Conservation (phyloP, 2,113 vertebrate species). For the Callaeas wilsoni region DNA sequence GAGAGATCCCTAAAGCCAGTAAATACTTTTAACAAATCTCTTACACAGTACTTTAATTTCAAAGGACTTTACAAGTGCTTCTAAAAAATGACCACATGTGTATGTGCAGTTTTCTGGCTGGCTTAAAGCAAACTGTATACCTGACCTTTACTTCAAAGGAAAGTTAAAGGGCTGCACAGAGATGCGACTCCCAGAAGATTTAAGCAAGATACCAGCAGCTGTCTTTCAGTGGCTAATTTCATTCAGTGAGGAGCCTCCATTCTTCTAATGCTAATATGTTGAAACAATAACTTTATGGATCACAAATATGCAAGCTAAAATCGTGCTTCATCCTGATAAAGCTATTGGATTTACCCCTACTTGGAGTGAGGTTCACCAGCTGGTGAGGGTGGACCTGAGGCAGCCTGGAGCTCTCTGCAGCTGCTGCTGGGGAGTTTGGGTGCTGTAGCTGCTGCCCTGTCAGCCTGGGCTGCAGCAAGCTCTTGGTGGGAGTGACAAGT, state of each 20-base stretch:
- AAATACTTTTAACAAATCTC: background rate
- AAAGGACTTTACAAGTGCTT: background rate
- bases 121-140: background rate
- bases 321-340: background rate
- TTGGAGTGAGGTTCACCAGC: background rate
- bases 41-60: background rate
- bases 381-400: fast-evolving
- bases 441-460: background rate
- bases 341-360: background rate
- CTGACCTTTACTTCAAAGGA: slow-evolving; percentile 23
- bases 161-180: background rate
- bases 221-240: background rate
- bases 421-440: background rate
- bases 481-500: background rate
- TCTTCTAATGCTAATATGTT: background rate
- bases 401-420: background rate
- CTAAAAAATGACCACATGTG: background rate
- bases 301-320: background rate
- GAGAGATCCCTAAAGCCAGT: background rate
- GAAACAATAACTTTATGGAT: background rate
- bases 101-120: background rate
- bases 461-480: background rate
- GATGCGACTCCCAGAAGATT: background rate
- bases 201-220: background rate
- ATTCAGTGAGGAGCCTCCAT: background rate